These are phyloP conservation scores for Corella eumyota DNA, from an alignment of 23 tunicate genomes.

Conservation along the genomic window DNA sequence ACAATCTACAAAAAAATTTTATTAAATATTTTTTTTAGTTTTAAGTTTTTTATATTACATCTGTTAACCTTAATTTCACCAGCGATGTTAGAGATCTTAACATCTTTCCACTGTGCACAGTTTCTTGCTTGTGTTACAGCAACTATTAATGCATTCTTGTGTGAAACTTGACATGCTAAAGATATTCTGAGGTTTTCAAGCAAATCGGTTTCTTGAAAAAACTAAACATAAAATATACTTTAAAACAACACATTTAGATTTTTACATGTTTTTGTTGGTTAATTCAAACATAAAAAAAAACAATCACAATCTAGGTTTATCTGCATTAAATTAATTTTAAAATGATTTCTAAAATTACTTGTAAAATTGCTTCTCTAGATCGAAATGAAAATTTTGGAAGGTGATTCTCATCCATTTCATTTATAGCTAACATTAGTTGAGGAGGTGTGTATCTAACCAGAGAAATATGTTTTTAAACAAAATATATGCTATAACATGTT, in stretches of 20 bases:
- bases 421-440: slow-evolving; percentile 42
- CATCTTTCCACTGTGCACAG: slow-evolving; percentile 62
- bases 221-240: no score
- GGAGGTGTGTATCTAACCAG: slow-evolving; percentile 46
- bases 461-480: no score
- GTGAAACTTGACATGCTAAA: slow-evolving; percentile 66
- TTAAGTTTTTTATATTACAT: no score
- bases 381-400: slow-evolving; percentile 65
- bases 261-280: no score
- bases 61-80: no score
- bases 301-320: no score
- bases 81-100: slow-evolving; percentile 20
- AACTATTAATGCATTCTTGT: slow-evolving; percentile 47
- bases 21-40: no score
- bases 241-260: slow-evolving; percentile 2
- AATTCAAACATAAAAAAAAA: no score
- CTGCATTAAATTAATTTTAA: no score
- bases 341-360: no score
- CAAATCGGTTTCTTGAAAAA: neutral
- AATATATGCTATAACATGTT: no score
- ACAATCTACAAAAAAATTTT: no score
- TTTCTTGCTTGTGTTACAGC: slow-evolving; percentile 44
- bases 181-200: slow-evolving; percentile 47
- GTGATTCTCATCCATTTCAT: slow-evolving; percentile 77
- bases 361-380: slow-evolving; percentile 27